Base-by-base conservation (phyloP, 2,113 vertebrate species). In the Neoarius graeffei region DNA sequence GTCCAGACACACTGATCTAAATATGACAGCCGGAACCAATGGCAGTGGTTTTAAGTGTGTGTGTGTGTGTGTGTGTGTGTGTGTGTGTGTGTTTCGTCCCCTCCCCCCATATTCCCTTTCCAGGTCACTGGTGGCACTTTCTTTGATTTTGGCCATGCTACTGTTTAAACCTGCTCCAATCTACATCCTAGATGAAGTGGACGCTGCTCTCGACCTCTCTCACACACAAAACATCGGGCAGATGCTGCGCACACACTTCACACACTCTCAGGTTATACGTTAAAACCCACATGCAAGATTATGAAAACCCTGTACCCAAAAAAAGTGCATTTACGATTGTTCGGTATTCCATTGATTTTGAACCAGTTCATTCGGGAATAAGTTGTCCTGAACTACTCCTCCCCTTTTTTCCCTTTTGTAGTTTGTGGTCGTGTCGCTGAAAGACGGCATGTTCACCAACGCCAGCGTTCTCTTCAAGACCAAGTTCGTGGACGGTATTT, bases 371-470 rank as follows among this genome's bases (percentile, higher is more conserved):
- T 48, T 74, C 8, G 7, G 25, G 4, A 66, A 20, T 57, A 50
- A 20, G 17, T 30, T 10, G 14, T 23, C 7, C 7, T 76, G 11
- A 74, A 42, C 42, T 42, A 4, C 42, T 42, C 52, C 7, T 54
- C 10, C 10, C 0, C 5, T 7, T 83, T 7, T 83, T 48, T 59
- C 42, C 85, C 90, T n/a, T 86, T 91, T 89, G 76, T 81, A 99
- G 98, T 99, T 99, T 84, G 95, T 99, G 90, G 97, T 99, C 52
- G 98, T 99, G 80, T 99, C 98, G 7, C 93, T 99, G 71, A 99
- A 99, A 92, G 98, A 99, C n/a, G 98, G 98, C 83, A 99, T 99
- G 98, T 99, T 99, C 93, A 97, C 94, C 94, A 99, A 99, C 0
- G 98, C 98, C 85, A 99, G 99, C 0, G 96, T 99, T 85, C 96